phyloP scores from a whole-genome alignment of 2,888 invertebrate genomes.

The Slavum lentiscoides region DNA sequence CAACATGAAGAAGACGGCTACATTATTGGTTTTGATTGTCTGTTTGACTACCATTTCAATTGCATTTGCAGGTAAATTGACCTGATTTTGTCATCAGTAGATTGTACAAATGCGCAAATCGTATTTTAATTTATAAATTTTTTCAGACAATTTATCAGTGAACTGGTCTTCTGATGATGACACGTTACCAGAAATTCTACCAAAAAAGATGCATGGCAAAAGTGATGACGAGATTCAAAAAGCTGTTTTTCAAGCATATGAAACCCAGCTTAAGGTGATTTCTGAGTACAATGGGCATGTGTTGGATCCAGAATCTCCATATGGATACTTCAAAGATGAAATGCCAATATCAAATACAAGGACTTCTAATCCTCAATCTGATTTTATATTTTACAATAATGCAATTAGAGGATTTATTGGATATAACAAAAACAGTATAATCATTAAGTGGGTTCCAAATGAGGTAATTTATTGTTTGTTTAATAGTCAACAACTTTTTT shows the following conservation, averaged over 20 bases:
- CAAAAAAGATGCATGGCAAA: conserved; percentile 33
- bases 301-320: conserved; percentile 30
- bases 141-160: conserved; percentile 13
- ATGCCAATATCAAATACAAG: conserved; percentile 35
- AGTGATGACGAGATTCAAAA: conserved; percentile 45
- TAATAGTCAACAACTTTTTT: no score
- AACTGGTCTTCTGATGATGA: conserved; percentile 45
- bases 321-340: conserved; percentile 40
- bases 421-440: conserved; percentile 21
- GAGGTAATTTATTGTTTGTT: conserved; percentile 18
- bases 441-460: conserved; percentile 38
- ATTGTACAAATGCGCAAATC: background rate
- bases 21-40: background rate
- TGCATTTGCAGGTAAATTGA: conserved; percentile 25
- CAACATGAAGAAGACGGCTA: background rate
- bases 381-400: conserved; percentile 37
- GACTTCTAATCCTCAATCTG: conserved; percentile 28
- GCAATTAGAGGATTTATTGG: conserved; percentile 34
- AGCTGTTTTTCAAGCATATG: conserved; percentile 27
- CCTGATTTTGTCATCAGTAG: background rate
- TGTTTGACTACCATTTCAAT: background rate
- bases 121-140: background rate
- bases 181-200: conserved; percentile 24
- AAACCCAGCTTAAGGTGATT: conserved; percentile 40
- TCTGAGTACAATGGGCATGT: conserved; percentile 25